Conservation (phyloP, 2,888 invertebrate species). For the Torymus texanus region DNA sequence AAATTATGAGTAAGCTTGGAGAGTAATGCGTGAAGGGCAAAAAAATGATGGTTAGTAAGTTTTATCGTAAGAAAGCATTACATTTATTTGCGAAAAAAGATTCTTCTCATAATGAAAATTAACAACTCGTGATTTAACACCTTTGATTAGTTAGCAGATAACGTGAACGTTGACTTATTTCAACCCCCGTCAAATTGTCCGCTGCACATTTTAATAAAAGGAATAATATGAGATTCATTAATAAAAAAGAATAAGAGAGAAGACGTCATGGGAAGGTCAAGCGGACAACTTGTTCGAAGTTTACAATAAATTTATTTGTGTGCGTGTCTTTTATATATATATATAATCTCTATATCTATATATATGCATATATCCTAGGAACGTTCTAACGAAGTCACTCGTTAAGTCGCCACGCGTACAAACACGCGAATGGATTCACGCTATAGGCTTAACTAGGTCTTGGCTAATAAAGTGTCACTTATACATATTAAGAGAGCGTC, state of each 20-base stretch:
- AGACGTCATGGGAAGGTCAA: constrained; percentile 20
- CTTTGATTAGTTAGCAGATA: constrained; percentile 28
- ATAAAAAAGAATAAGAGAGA: constrained; percentile 26
- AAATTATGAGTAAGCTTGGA: constrained; percentile 45
- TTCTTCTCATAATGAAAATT: constrained; percentile 59
- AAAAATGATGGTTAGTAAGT: constrained; percentile 71
- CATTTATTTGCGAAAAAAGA: constrained; percentile 70
- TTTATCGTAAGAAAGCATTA: constrained; percentile 71
- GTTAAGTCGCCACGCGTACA: constrained; percentile 53
- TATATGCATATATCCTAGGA: constrained; percentile 48
- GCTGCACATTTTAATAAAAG: constrained; percentile 18
- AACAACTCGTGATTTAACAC: constrained; percentile 47
- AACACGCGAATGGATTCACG: constrained; percentile 50
- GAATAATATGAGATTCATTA: constrained; percentile 6
- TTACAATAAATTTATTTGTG: constrained; percentile 66
- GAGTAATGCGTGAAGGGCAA: constrained; percentile 59
- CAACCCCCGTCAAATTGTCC: constrained; percentile 32
- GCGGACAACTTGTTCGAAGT: constrained; percentile 69
- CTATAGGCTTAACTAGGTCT: constrained; percentile 51
- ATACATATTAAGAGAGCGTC: constrained; percentile 34
- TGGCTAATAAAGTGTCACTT: constrained; percentile 45
- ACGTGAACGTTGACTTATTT: constrained; percentile 28
- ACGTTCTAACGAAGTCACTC: constrained; percentile 52
- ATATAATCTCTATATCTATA: constrained; percentile 37
- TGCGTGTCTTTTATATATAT: constrained; percentile 34